phyloP scores from a whole-genome alignment of 2,113 vertebrate genomes.

The Xyliphius kryptos region DNA sequence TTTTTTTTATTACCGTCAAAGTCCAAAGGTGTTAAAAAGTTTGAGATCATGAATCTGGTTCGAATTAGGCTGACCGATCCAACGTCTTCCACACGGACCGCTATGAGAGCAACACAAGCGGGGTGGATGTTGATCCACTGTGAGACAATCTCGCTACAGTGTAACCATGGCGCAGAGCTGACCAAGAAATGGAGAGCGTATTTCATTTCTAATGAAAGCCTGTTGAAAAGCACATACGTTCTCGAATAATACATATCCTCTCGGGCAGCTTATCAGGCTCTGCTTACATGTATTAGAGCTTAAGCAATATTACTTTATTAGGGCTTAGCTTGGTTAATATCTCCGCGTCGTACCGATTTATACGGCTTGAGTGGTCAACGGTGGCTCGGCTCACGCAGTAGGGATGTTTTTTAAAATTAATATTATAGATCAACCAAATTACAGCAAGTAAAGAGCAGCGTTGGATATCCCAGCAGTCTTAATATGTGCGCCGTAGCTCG shows the following conservation, averaged over 20 bases:
- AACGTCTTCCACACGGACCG: slow-evolving; percentile 22
- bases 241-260: slow-evolving; percentile 48
- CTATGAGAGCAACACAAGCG: neutral
- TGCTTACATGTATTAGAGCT: slow-evolving; percentile 52
- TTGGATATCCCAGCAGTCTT: slow-evolving; percentile 34
- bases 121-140: slow-evolving; percentile 22
- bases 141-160: slow-evolving; percentile 23
- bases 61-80: neutral
- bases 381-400: slow-evolving; percentile 42
- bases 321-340: slow-evolving; percentile 55
- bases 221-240: slow-evolving; percentile 48
- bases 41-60: neutral
- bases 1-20: slow-evolving; percentile 17
- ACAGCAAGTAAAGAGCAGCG: slow-evolving; percentile 31
- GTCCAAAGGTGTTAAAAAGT: slow-evolving; percentile 24
- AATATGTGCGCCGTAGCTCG: slow-evolving; percentile 21
- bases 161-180: slow-evolving; percentile 30
- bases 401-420: slow-evolving; percentile 48
- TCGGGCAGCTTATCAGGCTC: slow-evolving; percentile 51
- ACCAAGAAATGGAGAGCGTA: slow-evolving; percentile 42
- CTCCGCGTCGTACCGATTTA: slow-evolving; percentile 51
- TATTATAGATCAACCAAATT: slow-evolving; percentile 48
- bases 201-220: slow-evolving; percentile 45
- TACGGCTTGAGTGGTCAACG: slow-evolving; percentile 51
- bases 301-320: slow-evolving; percentile 55